Evolutionary conservation across 2,888 invertebrate genomes (phyloP), one percentile per base, ranked within the genome.

Genomic region (Lasioglossum malachurum): DNA sequence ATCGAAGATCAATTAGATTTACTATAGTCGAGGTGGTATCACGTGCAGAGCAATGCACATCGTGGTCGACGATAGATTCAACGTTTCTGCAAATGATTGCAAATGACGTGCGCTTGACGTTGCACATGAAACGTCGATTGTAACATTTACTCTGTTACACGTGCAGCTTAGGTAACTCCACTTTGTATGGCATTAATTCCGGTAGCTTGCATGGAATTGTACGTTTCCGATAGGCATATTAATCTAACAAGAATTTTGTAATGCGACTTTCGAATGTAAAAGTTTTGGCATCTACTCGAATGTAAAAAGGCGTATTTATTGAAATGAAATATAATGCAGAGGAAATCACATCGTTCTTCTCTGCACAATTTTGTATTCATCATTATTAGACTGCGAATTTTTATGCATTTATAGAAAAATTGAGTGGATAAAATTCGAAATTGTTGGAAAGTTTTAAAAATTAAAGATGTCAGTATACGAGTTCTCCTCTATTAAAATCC

Each of bases 31-130:
- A 31, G 8, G 38, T 57, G 19, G 0, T 41, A 78, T 19, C 23
- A 57, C 38, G 4, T 7, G 16, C 23, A 72, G 41, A 72, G 60
- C 31, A 72, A 44, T 57, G 19, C 27, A 31, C 14, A 16, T 41
- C 41, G 19, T 8, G 44, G 44, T 44, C 44, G 35, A 0, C 8
- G 53, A n/a, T 12, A 14, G 23, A 49, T 4, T 31, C 16, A 57
- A 27, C 38, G 23, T 71, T 78, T 44, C 23, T 27, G 78, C 27
- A 78, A 57, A 57, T 57, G 78, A 23, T 67, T 78, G 57, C 57
- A 44, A 72, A 44, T 44, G 57, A 57, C 44, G 12, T 72, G 44
- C 3, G 57, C 5, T 14, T 57, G 72, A 57, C 75, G 38, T 75
- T 57, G 31, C 8, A 72, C 41, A 41, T 23, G 57, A 72, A 57